Evolutionary conservation across 2,888 invertebrate species (phyloP), one percentile per base, ranked within the genome.

Genomic region (Dusona sp.): DNA sequence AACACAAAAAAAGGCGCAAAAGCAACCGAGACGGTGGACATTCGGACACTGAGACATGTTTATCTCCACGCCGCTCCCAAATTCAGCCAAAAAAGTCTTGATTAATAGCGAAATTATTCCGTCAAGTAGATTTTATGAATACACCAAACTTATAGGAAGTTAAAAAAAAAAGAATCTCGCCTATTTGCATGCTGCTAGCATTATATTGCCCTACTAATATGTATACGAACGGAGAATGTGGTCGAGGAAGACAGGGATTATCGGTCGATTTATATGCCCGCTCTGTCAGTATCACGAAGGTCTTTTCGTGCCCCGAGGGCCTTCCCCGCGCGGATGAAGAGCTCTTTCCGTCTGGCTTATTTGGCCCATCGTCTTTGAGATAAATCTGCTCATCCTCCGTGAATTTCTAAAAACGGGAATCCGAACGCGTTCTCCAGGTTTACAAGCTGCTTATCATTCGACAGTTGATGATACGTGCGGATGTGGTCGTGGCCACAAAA

Each of bases 81-180:
- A 51, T 54, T 85, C 65, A 48, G 42, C 61, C 67, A 79, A 67
- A 80, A 90, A 88, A 90, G 88, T 88, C 79, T 89, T 91, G 92
- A 93, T 93, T 93, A 91, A 93, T 93, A 90, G 92, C 89, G 85
- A 90, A 92, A 93, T 93, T 93, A 93, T 93, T 91, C 93, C 89
- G 90, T 90, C 89, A 89, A 90, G 90, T 89, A 89, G 89, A 91
- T 89, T 91, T 90, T 88, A 89, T 90, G 67, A 83, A 85, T 75
- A 82, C 57, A 88, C 87, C 88, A 88, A 89, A 90, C 86, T 88
- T 89, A 68, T 87, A 19, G 38, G n/a, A 29, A 29, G 33, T 29
- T 88, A 89, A 88, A 88, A 45, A 16, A 38, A 83, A 86, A 89
- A 89, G 87, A 88, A 84, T 89, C 80, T 80, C 86, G 88, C 82